Percentiles rank a stretch among this genome's conserved stretches.
Evolutionary conservation across 2,888 invertebrate genomes (phyloP).

Genomic region (Clistopyga incitator): DNA sequence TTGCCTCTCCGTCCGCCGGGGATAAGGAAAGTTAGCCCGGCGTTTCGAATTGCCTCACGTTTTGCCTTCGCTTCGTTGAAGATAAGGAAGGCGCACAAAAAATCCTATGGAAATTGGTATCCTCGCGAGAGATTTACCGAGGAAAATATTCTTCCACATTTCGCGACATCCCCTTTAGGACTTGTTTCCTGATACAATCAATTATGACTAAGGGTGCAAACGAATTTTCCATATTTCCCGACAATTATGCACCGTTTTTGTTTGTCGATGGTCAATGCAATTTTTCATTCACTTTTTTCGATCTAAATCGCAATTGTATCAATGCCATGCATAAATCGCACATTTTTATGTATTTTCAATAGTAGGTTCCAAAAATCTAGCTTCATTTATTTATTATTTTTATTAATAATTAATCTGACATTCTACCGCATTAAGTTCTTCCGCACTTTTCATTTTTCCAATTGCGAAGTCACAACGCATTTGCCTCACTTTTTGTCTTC

Average conservation of each 20-base stretch:
- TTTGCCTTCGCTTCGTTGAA: conserved; percentile 41
- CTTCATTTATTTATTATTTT: no score
- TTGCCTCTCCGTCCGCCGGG: conserved; percentile 26
- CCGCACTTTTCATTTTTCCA: no score
- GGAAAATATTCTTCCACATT: conserved; percentile 5
- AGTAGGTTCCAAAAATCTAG: no score
- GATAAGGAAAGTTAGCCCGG: conserved; percentile 61
- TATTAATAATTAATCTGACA: no score
- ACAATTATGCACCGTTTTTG: neutral
- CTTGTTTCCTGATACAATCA: neutral
- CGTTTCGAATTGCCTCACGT: conserved; percentile 63
- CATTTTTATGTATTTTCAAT: no score
- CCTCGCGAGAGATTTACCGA: neutral
- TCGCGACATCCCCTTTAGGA: neutral
- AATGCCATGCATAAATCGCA: no score
- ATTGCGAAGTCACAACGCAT: no score
- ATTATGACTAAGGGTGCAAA: neutral
- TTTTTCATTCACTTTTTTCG: neutral
- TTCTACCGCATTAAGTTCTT: no score
- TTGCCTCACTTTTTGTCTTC: conserved; percentile 63
- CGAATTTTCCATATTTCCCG: neutral
- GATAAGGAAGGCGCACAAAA: conserved; percentile 1
- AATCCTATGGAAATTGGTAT: conserved; percentile 23
- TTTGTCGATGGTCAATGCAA: neutral
- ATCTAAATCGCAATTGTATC: neutral